Conservation (phyloP, 1,140 invertebrate genomes). For the Zophobas morio region DNA sequence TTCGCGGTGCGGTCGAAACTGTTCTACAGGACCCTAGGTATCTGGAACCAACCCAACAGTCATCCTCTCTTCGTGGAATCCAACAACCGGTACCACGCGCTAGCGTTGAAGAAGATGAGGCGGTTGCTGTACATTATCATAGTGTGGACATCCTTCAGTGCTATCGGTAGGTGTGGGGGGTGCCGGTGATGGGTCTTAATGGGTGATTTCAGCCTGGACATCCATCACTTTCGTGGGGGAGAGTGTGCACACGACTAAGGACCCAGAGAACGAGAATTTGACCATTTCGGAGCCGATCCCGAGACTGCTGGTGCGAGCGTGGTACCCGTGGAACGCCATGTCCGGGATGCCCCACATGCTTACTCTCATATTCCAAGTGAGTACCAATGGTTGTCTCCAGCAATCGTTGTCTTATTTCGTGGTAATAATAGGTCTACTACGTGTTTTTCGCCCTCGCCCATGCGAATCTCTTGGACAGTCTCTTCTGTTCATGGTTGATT, state of each 20-base stretch:
- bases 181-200: background rate
- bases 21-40: constrained; percentile 82
- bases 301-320: constrained; percentile 80
- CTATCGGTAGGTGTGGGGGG: constrained; percentile 68
- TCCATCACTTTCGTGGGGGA: constrained; percentile 84
- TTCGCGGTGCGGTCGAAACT: constrained; percentile 81
- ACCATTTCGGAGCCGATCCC: constrained; percentile 79
- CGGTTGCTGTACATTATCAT: constrained; percentile 79
- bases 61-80: constrained; percentile 89
- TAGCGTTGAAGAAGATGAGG: constrained; percentile 83
- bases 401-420: too few relatives aligned
- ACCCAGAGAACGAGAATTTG: constrained; percentile 79
- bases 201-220: constrained; percentile 71
- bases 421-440: constrained; percentile 76
- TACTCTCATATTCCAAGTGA: constrained; percentile 78
- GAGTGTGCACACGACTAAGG: constrained; percentile 76
- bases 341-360: constrained; percentile 77
- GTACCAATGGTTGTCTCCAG: too few relatives aligned
- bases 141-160: constrained; percentile 73
- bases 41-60: constrained; percentile 86
- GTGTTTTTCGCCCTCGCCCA: constrained; percentile 79
- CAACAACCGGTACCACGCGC: constrained; percentile 80
- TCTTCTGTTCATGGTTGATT: constrained; percentile 88
- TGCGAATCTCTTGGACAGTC: constrained; percentile 80
- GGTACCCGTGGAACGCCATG: constrained; percentile 82